These are phyloP conservation scores for Heterodera schachtii DNA, from an alignment of 1,140 invertebrate species.

Conservation along the genomic window DNA sequence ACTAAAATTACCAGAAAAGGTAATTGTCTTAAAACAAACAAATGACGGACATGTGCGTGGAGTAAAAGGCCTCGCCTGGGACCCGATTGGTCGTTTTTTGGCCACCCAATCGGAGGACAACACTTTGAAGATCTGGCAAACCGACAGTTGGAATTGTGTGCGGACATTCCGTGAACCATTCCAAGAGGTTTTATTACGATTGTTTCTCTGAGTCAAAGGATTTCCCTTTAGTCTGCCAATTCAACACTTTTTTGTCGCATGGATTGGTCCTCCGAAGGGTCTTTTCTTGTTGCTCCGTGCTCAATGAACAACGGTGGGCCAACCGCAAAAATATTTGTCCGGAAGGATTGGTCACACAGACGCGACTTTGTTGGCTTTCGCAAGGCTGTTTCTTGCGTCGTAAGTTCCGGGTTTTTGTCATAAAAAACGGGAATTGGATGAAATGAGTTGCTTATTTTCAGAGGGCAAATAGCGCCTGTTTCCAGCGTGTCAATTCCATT, in stretches of 20 bases:
- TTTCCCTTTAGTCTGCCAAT: conserved; percentile 25
- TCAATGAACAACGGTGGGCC: conserved; percentile 35
- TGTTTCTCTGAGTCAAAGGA: neutral
- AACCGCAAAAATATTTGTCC: conserved; percentile 32
- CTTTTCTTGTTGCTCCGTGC: conserved; percentile 30
- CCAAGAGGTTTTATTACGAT: conserved; percentile 5
- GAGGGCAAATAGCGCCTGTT: conserved; percentile 29
- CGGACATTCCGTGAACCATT: conserved; percentile 30
- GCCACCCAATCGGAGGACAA: conserved; percentile 37
- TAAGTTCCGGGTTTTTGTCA: neutral
- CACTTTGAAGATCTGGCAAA: conserved; percentile 38
- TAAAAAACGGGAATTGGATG: neutral
- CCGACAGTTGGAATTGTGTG: conserved; percentile 36
- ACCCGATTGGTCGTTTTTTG: conserved; percentile 35
- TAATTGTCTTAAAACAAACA: conserved; percentile 28
- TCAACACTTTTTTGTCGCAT: conserved; percentile 37
- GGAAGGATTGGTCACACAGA: conserved; percentile 33
- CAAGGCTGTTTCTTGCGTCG: conserved; percentile 33
- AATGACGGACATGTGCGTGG: conserved; percentile 24
- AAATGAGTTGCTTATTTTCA: neutral
- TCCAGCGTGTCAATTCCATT: conserved; percentile 20
- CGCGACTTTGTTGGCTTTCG: conserved; percentile 38
- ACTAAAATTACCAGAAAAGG: conserved; percentile 28
- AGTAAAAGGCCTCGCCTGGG: conserved; percentile 36
- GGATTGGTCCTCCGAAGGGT: conserved; percentile 39